A percentile compares a stretch with the other conserved stretches of the same genome.
Conservation (phyloP, 92 coral and sea anemone species). For the Parazoanthus darwini region DNA sequence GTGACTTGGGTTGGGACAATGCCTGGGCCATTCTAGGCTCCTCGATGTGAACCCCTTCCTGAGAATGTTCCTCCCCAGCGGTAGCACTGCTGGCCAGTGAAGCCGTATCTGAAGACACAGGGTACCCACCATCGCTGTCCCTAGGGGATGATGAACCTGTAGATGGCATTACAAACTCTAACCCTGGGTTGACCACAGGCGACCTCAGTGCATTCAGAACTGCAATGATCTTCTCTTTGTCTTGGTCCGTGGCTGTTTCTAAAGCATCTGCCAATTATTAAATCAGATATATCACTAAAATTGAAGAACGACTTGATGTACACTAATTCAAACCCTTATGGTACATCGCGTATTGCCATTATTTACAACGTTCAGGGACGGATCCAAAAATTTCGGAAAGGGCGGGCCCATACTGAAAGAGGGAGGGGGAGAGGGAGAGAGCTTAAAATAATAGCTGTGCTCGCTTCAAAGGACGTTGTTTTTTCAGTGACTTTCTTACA, state of each 20-base stretch:
- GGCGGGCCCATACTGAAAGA: too few species aligned
- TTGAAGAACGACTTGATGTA: background rate
- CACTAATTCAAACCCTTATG: too few species aligned
- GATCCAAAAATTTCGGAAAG: too few species aligned
- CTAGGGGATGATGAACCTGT: slow-evolving; percentile 76
- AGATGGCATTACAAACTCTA: slow-evolving; percentile 58
- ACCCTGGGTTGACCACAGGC: slow-evolving; percentile 70
- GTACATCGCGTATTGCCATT: too few species aligned
- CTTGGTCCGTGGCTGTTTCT: slow-evolving; percentile 82
- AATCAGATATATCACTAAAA: too few species aligned
- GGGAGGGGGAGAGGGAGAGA: too few species aligned
- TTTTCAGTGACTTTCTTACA: too few species aligned
- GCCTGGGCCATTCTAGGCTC: slow-evolving; percentile 18
- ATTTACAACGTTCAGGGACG: too few species aligned
- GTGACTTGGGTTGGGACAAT: background rate
- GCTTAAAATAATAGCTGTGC: too few species aligned
- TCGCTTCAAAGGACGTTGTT: too few species aligned
- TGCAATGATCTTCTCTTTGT: slow-evolving; percentile 80
- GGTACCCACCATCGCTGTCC: slow-evolving; percentile 80
- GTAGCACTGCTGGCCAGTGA: slow-evolving; percentile 80
- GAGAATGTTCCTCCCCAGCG: slow-evolving; percentile 71
- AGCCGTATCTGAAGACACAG: slow-evolving; percentile 73
- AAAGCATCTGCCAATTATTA: slow-evolving; percentile 59
- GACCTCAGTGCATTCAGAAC: slow-evolving; percentile 79
- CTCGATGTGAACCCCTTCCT: slow-evolving; percentile 36